Percentiles rank a stretch among this genome's conserved stretches.
Evolutionary conservation across 2,888 invertebrate genomes (phyloP).

Genomic region (Timema cristinae): DNA sequence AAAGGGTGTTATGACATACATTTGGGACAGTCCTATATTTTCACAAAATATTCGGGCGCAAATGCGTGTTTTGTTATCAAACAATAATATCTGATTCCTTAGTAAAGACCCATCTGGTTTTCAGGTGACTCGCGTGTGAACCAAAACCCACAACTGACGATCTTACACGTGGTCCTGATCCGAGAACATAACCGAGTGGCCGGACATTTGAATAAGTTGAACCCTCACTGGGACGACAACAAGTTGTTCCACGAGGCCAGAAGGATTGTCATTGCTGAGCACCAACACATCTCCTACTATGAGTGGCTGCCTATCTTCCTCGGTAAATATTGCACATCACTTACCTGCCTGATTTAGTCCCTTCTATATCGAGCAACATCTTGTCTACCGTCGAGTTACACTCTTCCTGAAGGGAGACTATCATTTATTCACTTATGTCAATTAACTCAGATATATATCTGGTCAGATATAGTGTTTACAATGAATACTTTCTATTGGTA

Average conservation of each 20-base stretch:
- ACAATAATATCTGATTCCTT: no score
- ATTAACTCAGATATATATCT: no score
- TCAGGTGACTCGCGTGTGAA: constrained; percentile 73
- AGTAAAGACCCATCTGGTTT: neutral
- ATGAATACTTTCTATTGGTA: no score
- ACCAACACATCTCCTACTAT: constrained; percentile 75
- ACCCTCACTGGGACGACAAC: constrained; percentile 73
- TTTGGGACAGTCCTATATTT: no score
- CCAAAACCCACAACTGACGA: constrained; percentile 70
- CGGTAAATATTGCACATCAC: constrained; percentile 49
- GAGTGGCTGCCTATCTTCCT: constrained; percentile 76
- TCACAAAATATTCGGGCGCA: no score
- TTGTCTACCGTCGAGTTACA: no score
- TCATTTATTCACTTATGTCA: no score
- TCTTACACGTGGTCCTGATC: constrained; percentile 68
- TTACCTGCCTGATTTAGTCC: neutral
- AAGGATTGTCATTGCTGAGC: constrained; percentile 67
- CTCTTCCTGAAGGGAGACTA: no score
- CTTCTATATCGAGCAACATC: no score
- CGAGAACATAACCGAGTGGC: constrained; percentile 81
- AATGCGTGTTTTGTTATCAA: no score
- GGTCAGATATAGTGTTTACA: no score
- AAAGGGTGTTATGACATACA: no score
- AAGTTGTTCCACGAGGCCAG: constrained; percentile 68
- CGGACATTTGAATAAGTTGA: constrained; percentile 54